Evolutionary conservation across 2,888 invertebrate genomes (phyloP).

Genomic region (Ceratothoa steindachneri): DNA sequence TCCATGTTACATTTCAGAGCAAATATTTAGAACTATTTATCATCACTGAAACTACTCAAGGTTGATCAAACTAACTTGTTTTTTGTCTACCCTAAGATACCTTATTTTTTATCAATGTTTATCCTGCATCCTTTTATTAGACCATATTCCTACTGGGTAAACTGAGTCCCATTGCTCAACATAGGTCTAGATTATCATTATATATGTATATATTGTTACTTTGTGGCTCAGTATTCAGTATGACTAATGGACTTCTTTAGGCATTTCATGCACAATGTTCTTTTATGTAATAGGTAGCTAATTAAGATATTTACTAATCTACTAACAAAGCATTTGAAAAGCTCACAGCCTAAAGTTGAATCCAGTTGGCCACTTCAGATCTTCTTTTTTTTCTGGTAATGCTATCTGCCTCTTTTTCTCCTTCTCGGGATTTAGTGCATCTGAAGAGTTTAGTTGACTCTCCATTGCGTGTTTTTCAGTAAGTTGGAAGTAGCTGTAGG

Average conservation of each 20-base stretch:
- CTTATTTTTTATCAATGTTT: no score
- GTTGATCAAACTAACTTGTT: no score
- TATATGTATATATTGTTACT: neutral
- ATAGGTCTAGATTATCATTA: neutral
- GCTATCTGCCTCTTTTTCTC: neutral
- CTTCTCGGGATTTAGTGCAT: neutral
- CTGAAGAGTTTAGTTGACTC: neutral
- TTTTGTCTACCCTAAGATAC: no score
- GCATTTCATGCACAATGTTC: neutral
- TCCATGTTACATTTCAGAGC: no score
- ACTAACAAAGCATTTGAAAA: conserved; percentile 1
- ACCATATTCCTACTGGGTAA: conserved; percentile 52
- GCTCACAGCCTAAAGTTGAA: neutral
- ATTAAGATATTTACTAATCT: neutral
- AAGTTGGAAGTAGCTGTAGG: conserved; percentile 38
- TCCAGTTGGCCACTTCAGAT: neutral
- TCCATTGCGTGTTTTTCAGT: conserved; percentile 47
- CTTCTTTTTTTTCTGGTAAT: neutral
- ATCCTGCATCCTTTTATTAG: conserved; percentile 51
- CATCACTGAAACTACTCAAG: no score
- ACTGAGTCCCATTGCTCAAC: conserved; percentile 49
- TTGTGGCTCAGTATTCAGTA: neutral
- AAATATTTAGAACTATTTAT: no score
- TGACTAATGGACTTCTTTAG: neutral
- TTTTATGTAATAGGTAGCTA: conserved; percentile 3